phyloP scores from a whole-genome alignment of 1,140 invertebrate species.

The Drosophila sp. region DNA sequence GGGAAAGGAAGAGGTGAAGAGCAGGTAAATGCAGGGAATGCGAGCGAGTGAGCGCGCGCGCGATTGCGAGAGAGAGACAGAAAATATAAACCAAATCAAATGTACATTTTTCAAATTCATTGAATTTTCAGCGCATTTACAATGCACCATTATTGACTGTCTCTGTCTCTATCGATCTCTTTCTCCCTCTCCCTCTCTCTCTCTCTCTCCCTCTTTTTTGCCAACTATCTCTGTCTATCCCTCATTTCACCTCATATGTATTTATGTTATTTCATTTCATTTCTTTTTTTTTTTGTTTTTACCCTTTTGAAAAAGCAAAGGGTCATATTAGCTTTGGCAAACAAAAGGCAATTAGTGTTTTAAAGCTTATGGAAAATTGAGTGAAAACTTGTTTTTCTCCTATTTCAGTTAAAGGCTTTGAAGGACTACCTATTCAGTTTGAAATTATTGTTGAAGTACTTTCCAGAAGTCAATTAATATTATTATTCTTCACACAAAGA shows the following conservation, averaged over 20 bases:
- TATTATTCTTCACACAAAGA: no score
- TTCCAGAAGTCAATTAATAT: no score
- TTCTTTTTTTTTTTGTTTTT: constrained; percentile 35
- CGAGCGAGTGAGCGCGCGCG: background rate
- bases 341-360: background rate
- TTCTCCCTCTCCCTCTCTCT: no score
- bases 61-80: background rate
- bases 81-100: constrained; percentile 78
- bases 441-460: no score
- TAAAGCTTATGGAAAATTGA: no score
- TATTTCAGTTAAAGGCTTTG: no score
- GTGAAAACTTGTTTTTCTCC: no score
- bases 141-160: constrained; percentile 20
- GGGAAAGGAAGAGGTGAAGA: constrained; percentile 16
- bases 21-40: constrained; percentile 14
- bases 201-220: background rate
- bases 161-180: background rate
- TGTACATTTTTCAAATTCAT: constrained; percentile 79
- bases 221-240: background rate
- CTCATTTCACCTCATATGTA: constrained; percentile 6
- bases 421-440: no score
- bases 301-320: background rate
- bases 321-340: background rate
- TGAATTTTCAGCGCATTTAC: constrained; percentile 71
- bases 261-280: constrained; percentile 58